Evolutionary conservation across 2,113 vertebrate species (phyloP).

Genomic region (Propithecus coquereli): DNA sequence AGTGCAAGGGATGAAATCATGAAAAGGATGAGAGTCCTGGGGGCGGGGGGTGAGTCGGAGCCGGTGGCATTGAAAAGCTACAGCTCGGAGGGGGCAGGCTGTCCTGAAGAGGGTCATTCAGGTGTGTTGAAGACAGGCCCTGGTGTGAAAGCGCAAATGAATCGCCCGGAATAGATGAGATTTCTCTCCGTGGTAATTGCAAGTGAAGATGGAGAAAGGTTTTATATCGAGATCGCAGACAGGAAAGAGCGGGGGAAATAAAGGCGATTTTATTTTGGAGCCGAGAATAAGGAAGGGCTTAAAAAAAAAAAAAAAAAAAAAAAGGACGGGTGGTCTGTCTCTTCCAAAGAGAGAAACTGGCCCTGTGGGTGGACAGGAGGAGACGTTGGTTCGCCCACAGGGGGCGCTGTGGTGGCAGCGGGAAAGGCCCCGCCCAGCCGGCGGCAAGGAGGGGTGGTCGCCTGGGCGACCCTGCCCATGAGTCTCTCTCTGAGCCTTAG

Average conservation of each 20-base stretch:
- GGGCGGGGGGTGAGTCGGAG: not conserved
- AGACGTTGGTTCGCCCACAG: not conserved
- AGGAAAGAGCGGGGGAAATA: conserved; percentile 17
- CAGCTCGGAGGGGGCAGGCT: not conserved
- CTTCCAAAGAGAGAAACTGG: not conserved
- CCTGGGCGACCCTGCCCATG: not conserved
- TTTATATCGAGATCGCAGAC: not conserved
- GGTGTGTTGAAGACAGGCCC: conserved; percentile 45
- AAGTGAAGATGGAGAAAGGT: not conserved
- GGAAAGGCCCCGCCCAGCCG: not conserved
- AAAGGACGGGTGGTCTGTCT: not conserved
- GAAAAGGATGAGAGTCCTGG: not conserved
- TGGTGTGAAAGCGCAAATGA: conserved; percentile 13
- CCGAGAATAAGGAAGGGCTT: not conserved
- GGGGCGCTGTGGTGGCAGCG: not conserved
- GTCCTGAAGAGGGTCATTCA: conserved; percentile 23
- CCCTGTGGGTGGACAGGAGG: not conserved
- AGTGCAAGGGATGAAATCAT: not conserved
- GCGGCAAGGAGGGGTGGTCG: not conserved
- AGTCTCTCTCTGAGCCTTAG: not conserved
- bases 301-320: not conserved
- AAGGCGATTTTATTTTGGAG: conserved; percentile 27
- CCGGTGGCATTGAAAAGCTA: conserved; percentile 19
- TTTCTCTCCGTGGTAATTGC: conserved; percentile 56
- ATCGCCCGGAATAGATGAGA: conserved; percentile 48